A percentile compares a stretch with the other conserved stretches of the same genome.
Evolutionary conservation across 2,113 vertebrate genomes (phyloP).

Genomic region (Morone saxatilis): DNA sequence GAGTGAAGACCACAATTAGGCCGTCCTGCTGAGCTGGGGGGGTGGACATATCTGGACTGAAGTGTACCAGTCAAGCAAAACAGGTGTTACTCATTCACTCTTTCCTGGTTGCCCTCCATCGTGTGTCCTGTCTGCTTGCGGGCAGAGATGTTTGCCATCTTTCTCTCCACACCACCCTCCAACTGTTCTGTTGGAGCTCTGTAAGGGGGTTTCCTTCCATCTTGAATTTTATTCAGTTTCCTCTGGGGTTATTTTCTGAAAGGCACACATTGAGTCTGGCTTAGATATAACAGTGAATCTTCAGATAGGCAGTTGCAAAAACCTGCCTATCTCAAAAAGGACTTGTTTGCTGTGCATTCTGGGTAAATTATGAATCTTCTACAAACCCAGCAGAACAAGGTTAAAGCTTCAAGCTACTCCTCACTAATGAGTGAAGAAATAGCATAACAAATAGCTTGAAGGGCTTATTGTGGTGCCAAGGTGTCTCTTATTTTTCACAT

Average conservation of each 20-base stretch:
- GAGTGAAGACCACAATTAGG: background rate
- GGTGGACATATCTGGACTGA: background rate
- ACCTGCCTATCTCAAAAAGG: background rate
- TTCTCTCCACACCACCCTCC: slow-evolving; percentile 21
- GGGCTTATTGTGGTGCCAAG: background rate
- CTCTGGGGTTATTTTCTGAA: background rate
- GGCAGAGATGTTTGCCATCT: background rate
- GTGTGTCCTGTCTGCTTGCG: slow-evolving; percentile 17
- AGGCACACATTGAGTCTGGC: background rate
- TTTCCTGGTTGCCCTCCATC: slow-evolving; percentile 22
- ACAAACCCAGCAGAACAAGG: background rate
- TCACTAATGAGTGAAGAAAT: background rate
- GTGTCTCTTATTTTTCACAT: too few species aligned
- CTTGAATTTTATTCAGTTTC: slow-evolving; percentile 11
- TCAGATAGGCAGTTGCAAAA: background rate
- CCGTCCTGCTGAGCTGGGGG: background rate
- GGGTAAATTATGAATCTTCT: background rate
- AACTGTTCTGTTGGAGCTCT: background rate
- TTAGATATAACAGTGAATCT: background rate
- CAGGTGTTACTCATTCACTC: slow-evolving; percentile 35
- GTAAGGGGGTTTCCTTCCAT: slow-evolving; percentile 6
- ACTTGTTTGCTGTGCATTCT: background rate
- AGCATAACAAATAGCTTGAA: background rate
- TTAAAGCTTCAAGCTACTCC: background rate
- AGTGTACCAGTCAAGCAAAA: background rate